phyloP scores from a whole-genome alignment of 2,888 invertebrate genomes.

The Lysandra coridon region DNA sequence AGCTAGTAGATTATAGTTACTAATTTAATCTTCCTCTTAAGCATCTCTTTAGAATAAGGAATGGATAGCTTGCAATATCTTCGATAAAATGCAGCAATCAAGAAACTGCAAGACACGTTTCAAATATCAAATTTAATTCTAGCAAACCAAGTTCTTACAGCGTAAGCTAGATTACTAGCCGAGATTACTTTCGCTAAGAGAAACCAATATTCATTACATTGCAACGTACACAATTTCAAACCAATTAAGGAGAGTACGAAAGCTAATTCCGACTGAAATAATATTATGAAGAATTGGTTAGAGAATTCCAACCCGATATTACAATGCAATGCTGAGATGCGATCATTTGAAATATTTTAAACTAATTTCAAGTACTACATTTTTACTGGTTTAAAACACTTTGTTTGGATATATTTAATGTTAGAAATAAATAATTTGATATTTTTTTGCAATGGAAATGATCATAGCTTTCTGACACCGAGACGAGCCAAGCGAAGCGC shows the following conservation, averaged over 20 bases:
- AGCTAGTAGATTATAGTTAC: too few species aligned
- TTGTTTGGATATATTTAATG: too few species aligned
- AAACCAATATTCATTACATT: conserved; percentile 21
- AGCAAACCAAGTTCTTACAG: not conserved
- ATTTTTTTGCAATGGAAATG: too few species aligned
- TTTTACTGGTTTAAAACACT: too few species aligned
- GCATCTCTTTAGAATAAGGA: not conserved
- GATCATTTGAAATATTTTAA: not conserved
- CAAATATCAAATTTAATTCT: not conserved
- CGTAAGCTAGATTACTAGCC: not conserved
- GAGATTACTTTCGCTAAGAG: conserved; percentile 11
- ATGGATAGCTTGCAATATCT: not conserved
- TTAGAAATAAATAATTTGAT: too few species aligned
- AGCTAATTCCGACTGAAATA: not conserved
- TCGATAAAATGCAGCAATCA: not conserved
- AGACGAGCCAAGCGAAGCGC: too few species aligned
- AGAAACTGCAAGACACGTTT: not conserved
- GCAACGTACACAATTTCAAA: conserved; percentile 19
- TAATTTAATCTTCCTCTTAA: not conserved
- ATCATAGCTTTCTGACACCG: too few species aligned
- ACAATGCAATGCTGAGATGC: not conserved
- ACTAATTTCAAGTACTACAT: too few species aligned
- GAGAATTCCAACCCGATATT: not conserved
- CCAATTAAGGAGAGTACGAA: not conserved
- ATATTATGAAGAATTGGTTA: conserved; percentile 1